Evolutionary conservation across 1,140 invertebrate genomes (phyloP).

Genomic region (Delia radicum): DNA sequence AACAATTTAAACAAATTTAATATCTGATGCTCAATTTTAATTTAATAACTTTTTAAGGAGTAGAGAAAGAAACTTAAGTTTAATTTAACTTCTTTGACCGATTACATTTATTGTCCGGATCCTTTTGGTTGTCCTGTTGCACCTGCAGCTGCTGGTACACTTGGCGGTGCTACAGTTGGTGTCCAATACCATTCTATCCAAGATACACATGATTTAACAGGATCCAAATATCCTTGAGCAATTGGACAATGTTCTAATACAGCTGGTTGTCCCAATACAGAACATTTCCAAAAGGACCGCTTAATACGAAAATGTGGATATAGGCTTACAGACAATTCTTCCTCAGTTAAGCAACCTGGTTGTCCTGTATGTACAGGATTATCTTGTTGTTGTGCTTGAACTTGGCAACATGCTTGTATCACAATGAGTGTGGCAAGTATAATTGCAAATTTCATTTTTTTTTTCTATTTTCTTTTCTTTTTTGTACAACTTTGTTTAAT

Average conservation of each 20-base stretch:
- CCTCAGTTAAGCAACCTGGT: background rate
- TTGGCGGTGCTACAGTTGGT: constrained; percentile 7
- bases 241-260: background rate
- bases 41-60: too few relatives aligned
- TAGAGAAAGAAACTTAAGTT: too few relatives aligned
- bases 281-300: background rate
- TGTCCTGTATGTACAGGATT: background rate
- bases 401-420: background rate
- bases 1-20: background rate
- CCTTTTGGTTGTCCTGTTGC: background rate
- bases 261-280: background rate
- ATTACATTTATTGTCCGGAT: too few relatives aligned
- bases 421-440: background rate
- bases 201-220: background rate
- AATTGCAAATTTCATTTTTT: background rate
- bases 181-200: constrained; percentile 11
- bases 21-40: background rate
- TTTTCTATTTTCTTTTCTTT: background rate
- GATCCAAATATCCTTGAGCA: background rate
- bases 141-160: background rate
- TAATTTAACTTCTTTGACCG: too few relatives aligned
- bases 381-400: background rate
- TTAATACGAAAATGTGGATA: background rate
- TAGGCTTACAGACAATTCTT: background rate
- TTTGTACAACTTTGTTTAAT: background rate